Percentiles rank a stretch among this genome's conserved stretches.
Conservation (phyloP, 2,797 vertebrate genomes). For the Holocentrus rufus region DNA sequence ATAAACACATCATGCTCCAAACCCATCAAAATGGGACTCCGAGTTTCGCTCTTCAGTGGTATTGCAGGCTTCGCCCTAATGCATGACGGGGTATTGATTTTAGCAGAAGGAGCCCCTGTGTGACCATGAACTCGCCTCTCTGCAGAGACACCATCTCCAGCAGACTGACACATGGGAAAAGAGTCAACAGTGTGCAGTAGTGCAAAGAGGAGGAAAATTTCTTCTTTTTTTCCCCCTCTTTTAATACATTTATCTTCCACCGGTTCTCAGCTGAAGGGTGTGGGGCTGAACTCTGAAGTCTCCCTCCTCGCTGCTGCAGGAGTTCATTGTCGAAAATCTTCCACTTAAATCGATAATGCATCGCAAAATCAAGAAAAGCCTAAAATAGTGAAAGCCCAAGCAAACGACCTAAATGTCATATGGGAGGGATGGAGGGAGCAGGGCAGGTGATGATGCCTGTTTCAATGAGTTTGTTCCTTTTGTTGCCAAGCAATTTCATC, state of each 20-base stretch:
- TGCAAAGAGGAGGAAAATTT: neutral
- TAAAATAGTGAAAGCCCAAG: neutral
- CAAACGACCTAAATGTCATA: neutral
- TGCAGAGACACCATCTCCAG: constrained; percentile 33
- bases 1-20: constrained; percentile 23
- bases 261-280: neutral
- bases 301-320: neutral
- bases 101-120: constrained; percentile 13
- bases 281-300: constrained; percentile 11
- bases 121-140: constrained; percentile 31
- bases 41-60: constrained; percentile 17
- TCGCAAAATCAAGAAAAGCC: too few relatives aligned
- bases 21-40: constrained; percentile 17
- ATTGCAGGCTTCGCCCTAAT: constrained; percentile 11
- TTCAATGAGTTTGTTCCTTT: too few relatives aligned
- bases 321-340: neutral
- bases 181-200: constrained; percentile 15
- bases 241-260: constrained; percentile 26
- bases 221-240: too few relatives aligned
- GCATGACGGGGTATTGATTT: constrained; percentile 45
- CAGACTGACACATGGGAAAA: constrained; percentile 16
- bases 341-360: neutral
- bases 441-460: too few relatives aligned
- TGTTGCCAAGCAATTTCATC: too few relatives aligned
- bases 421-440: too few relatives aligned